A percentile compares a stretch with the other conserved stretches of the same genome.
These are phyloP conservation scores for Dryobates pubescens DNA, from an alignment of 2,797 vertebrate species.

Conservation along the genomic window DNA sequence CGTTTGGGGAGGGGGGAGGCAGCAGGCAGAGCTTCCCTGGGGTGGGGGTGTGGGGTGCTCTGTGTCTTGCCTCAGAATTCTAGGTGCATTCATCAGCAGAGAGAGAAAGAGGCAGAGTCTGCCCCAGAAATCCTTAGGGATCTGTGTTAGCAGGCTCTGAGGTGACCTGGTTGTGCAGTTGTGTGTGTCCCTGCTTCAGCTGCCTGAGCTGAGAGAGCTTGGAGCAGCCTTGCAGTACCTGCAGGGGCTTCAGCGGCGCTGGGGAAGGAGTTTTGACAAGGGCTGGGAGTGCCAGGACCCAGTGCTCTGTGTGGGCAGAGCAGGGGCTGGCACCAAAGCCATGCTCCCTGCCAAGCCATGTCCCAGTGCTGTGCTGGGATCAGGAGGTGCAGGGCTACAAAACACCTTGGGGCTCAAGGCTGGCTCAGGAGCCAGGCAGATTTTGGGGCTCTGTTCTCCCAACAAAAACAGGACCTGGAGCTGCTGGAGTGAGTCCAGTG, in stretches of 20 bases:
- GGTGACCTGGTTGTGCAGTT: background rate
- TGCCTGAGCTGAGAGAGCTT: background rate
- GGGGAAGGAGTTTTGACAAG: too few species aligned
- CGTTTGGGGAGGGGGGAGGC: background rate
- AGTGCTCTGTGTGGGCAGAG: background rate
- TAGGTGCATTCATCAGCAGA: background rate
- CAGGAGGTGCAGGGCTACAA: background rate
- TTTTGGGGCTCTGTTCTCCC: rapidly evolving
- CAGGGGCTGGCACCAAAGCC: background rate
- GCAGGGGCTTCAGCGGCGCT: too few species aligned
- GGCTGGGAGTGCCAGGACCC: too few species aligned
- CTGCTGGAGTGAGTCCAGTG: too few species aligned
- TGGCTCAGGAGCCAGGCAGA: rapidly evolving
- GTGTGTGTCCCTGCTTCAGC: rapidly evolving
- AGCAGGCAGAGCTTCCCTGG: background rate
- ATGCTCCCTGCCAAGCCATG: rapidly evolving
- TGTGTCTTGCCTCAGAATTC: background rate
- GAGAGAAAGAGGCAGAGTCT: background rate
- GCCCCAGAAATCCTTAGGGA: background rate
- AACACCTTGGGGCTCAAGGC: background rate
- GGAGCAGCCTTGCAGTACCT: too few species aligned
- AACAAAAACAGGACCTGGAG: too few species aligned
- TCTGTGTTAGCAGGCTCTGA: background rate
- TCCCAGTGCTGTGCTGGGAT: background rate
- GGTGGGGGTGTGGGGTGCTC: rapidly evolving